A percentile compares a stretch with the other conserved stretches of the same genome.
Evolutionary conservation across 2,797 vertebrate species (phyloP).

Genomic region (Poecilia wingei): DNA sequence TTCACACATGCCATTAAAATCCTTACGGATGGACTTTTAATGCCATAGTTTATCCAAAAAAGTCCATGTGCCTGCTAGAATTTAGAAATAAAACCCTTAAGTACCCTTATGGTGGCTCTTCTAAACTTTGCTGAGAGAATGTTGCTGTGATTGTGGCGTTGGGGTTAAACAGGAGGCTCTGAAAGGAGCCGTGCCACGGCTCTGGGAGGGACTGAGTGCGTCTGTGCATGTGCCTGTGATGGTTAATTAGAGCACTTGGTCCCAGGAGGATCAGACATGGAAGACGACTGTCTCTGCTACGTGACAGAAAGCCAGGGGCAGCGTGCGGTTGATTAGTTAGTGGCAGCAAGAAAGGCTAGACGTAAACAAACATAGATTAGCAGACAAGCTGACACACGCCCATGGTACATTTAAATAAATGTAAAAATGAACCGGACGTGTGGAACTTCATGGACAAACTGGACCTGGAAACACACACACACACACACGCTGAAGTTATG

Average conservation of each 20-base stretch:
- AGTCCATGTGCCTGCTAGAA: background rate
- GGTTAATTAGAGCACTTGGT: slow-evolving; percentile 69
- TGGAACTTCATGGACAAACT: background rate
- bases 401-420: slow-evolving; percentile 7
- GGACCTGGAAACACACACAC: background rate
- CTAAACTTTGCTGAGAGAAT: slow-evolving; percentile 21
- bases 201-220: slow-evolving; percentile 20
- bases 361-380: slow-evolving; percentile 52
- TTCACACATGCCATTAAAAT: background rate
- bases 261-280: slow-evolving; percentile 66
- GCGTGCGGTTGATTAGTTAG: slow-evolving; percentile 34
- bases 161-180: slow-evolving; percentile 37
- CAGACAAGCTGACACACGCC: slow-evolving; percentile 15
- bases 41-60: background rate
- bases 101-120: background rate
- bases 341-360: slow-evolving; percentile 47
- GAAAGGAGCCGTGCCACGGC: slow-evolving; percentile 33
- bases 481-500: background rate
- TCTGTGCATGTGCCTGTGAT: slow-evolving; percentile 33
- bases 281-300: slow-evolving; percentile 62
- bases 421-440: slow-evolving; percentile 15
- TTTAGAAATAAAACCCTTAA: background rate
- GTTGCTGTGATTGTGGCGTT: slow-evolving; percentile 44
- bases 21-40: background rate
- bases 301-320: slow-evolving; percentile 60